phyloP scores from a whole-genome alignment of 2,113 vertebrate genomes.

The Malaclemys terrapin region DNA sequence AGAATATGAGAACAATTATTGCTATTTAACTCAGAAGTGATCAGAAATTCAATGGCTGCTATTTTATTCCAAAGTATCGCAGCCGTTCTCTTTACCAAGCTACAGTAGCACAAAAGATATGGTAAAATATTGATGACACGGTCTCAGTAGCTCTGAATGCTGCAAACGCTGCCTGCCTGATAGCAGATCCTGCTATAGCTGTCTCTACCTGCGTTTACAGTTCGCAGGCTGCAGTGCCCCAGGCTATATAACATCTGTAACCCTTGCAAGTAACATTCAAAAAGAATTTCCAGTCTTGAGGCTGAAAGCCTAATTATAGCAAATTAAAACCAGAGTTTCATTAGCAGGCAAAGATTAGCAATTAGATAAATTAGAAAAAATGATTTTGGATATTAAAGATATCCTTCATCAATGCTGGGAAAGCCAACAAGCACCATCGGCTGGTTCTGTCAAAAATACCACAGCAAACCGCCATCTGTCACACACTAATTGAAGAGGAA shows the following conservation, averaged over 20 bases:
- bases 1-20: accelerated
- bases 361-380: background rate
- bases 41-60: background rate
- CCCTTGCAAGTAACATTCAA: background rate
- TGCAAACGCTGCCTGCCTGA: background rate
- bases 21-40: background rate
- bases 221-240: accelerated
- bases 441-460: background rate
- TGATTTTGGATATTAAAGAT: accelerated
- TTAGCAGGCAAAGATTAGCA: background rate
- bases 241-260: background rate
- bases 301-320: background rate
- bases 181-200: background rate
- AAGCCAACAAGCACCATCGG: accelerated
- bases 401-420: accelerated
- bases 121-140: constrained; percentile 43
- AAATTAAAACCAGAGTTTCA: accelerated
- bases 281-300: too few relatives aligned
- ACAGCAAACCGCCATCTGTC: background rate
- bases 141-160: accelerated
- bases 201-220: accelerated
- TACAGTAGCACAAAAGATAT: background rate
- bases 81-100: accelerated
- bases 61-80: background rate
- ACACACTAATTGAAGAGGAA: accelerated